These are phyloP conservation scores for Frieseomelitta varia DNA, from an alignment of 1,140 invertebrate genomes.

Conservation along the genomic window DNA sequence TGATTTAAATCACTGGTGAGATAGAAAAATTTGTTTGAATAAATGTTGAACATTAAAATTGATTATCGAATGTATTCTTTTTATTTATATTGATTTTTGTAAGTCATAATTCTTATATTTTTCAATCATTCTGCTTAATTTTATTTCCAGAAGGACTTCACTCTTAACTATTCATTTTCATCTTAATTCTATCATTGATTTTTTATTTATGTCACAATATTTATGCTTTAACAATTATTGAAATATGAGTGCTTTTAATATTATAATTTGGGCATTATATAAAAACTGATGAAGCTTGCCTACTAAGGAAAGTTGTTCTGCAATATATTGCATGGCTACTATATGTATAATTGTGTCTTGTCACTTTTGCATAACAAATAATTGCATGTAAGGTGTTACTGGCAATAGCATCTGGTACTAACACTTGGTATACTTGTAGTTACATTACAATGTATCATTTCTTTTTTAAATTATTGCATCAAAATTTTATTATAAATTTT, in stretches of 20 bases:
- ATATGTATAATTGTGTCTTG: conserved; percentile 14
- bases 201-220: conserved; percentile 1
- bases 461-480: neutral
- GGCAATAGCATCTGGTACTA: neutral
- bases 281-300: conserved; percentile 61
- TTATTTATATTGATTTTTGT: conserved; percentile 21
- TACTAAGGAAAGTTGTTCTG: conserved; percentile 25
- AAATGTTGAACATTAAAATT: conserved; percentile 48
- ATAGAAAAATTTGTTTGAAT: conserved; percentile 17
- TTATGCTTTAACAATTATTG: conserved; percentile 6
- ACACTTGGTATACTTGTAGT: neutral
- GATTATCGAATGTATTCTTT: conserved; percentile 51
- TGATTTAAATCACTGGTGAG: neutral
- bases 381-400: conserved; percentile 32
- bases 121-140: conserved; percentile 24
- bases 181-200: conserved; percentile 18
- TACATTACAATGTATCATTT: neutral
- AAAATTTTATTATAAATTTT: neutral
- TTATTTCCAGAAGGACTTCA: conserved; percentile 5
- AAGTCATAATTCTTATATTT: conserved; percentile 15
- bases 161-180: conserved; percentile 26
- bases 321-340: conserved; percentile 14
- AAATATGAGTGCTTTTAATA: neutral
- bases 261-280: conserved; percentile 1
- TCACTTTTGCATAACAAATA: conserved; percentile 28